phyloP scores from a whole-genome alignment of 2,113 vertebrate species.

The Amblyopsis rosae region DNA sequence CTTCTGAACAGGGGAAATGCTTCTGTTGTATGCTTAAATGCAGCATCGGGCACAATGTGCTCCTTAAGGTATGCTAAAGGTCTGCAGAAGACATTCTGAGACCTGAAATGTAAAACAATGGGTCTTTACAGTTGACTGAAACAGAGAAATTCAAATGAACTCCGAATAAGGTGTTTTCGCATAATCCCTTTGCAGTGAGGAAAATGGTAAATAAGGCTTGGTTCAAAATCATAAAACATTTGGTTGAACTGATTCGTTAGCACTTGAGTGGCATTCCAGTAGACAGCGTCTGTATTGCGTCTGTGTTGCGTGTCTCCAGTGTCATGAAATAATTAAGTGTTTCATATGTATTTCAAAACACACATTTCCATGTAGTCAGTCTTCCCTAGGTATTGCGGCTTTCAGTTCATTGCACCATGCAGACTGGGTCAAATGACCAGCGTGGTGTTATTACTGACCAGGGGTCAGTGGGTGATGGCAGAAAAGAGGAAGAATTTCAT shows the following conservation, averaged over 20 bases:
- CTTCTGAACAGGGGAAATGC: constrained; percentile 61
- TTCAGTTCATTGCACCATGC: constrained; percentile 40
- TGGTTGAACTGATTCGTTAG: constrained; percentile 50
- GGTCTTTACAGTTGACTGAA: constrained; percentile 52
- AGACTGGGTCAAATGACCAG: constrained; percentile 42
- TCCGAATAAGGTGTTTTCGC: constrained; percentile 40
- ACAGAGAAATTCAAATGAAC: constrained; percentile 60
- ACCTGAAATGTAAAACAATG: constrained; percentile 70
- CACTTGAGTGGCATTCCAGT: constrained; percentile 36
- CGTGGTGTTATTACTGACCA: constrained; percentile 29
- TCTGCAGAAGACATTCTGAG: constrained; percentile 62
- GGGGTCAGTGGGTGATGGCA: constrained; percentile 51
- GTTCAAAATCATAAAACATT: constrained; percentile 49
- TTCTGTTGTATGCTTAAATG: constrained; percentile 67
- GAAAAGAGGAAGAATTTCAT: constrained; percentile 38
- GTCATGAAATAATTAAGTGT: constrained; percentile 18
- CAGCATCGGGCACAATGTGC: constrained; percentile 47
- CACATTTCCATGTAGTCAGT: constrained; percentile 15
- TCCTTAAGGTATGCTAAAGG: constrained; percentile 67
- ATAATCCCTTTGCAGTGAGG: constrained; percentile 8
- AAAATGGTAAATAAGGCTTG: constrained; percentile 25
- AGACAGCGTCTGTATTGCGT: constrained; percentile 25
- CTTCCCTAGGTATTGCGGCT: constrained; percentile 14
- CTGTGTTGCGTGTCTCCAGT: constrained; percentile 1
- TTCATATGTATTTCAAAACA: constrained; percentile 20